Evolutionary conservation across 1,140 invertebrate species (phyloP).

Genomic region (Pseudobourletiella spinata): DNA sequence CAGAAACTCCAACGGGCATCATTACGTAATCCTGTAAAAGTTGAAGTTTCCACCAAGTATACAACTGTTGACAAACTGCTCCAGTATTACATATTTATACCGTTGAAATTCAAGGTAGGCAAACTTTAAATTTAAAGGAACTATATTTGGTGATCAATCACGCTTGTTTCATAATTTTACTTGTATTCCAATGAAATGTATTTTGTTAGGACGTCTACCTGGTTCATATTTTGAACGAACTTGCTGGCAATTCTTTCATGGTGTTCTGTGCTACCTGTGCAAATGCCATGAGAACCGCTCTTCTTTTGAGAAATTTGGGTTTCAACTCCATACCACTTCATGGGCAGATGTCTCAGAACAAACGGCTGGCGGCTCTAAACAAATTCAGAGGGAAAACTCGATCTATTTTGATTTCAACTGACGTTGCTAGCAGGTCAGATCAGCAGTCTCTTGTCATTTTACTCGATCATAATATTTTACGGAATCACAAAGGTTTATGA

Average conservation of each 20-base stretch:
- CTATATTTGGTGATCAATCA: too few relatives aligned
- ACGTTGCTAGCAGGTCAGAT: constrained; percentile 85
- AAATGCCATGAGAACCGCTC: constrained; percentile 75
- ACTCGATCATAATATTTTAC: background rate
- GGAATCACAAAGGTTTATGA: background rate
- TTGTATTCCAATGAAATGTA: too few relatives aligned
- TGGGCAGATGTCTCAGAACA: constrained; percentile 95
- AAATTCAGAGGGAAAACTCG: constrained; percentile 86
- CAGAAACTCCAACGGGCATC: constrained; percentile 92
- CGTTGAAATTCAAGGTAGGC: constrained; percentile 78
- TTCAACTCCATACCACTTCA: constrained; percentile 89
- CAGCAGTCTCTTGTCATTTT: background rate
- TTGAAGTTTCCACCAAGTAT: constrained; percentile 94
- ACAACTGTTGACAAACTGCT: constrained; percentile 94
- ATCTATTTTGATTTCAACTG: constrained; percentile 88
- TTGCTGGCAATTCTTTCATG: constrained; percentile 94
- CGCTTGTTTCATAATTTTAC: too few relatives aligned
- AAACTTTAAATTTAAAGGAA: too few relatives aligned
- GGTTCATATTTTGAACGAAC: constrained; percentile 90
- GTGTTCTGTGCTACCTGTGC: constrained; percentile 94
- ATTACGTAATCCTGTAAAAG: constrained; percentile 80
- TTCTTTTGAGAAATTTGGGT: constrained; percentile 79
- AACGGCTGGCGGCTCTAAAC: constrained; percentile 77
- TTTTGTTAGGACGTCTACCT: constrained; percentile 80
- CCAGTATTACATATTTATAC: constrained; percentile 94